These are phyloP conservation scores for Eumerus sabulonum DNA, from an alignment of 2,888 invertebrate genomes.

Conservation along the genomic window DNA sequence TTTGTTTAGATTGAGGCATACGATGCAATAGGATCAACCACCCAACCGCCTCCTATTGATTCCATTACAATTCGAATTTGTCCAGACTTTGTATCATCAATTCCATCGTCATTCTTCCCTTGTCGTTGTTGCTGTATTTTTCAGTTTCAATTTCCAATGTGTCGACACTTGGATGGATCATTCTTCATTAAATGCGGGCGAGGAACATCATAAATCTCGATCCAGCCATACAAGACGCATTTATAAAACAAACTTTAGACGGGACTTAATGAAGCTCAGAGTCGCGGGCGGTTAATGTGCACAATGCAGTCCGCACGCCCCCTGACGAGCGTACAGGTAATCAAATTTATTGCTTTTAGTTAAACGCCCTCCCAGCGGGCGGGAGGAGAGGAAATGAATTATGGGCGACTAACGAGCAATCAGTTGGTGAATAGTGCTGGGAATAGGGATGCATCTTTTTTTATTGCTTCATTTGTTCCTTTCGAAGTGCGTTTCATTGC, in stretches of 20 bases:
- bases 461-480: neutral
- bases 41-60: conserved; percentile 8
- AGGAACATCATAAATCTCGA: conserved; percentile 47
- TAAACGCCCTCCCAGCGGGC: neutral
- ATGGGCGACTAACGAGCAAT: neutral
- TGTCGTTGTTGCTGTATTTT: conserved; percentile 35
- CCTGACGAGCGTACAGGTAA: neutral
- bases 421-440: neutral
- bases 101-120: no score
- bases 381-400: conserved; percentile 10
- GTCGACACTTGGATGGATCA: conserved; percentile 31
- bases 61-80: conserved; percentile 17
- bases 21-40: conserved; percentile 33
- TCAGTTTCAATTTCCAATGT: neutral
- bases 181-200: conserved; percentile 36
- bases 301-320: neutral
- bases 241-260: conserved; percentile 36
- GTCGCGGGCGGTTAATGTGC: neutral
- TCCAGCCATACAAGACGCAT: neutral
- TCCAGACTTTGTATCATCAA: conserved; percentile 37
- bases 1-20: conserved; percentile 65
- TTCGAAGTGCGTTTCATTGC: neutral
- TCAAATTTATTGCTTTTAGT: conserved; percentile 33
- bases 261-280: conserved; percentile 28
- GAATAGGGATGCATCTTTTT: conserved; percentile 8